Evolutionary conservation across 2,888 invertebrate species (phyloP).

Genomic region (Alcis repandata): DNA sequence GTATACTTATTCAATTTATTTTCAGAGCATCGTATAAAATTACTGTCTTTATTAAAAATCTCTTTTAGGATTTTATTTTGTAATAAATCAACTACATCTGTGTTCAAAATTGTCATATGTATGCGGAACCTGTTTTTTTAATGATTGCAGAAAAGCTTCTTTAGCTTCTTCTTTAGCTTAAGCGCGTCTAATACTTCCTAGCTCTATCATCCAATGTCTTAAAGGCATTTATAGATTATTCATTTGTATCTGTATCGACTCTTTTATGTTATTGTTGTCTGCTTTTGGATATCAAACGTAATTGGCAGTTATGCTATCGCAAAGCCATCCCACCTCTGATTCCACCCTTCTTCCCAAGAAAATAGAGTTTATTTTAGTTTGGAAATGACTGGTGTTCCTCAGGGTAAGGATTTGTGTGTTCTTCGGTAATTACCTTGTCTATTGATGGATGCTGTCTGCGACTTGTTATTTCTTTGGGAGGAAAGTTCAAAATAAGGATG

Average conservation of each 20-base stretch:
- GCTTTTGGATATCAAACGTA: constrained; percentile 73
- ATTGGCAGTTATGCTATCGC: constrained; percentile 71
- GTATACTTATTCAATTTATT: too few species aligned
- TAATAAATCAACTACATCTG: too few species aligned
- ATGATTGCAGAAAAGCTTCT: too few species aligned
- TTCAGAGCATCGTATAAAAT: too few species aligned
- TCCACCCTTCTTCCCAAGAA: constrained; percentile 33
- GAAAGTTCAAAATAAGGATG: constrained; percentile 1
- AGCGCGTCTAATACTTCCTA: constrained; percentile 58
- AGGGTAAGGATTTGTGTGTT: constrained; percentile 38
- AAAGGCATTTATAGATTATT: constrained; percentile 85
- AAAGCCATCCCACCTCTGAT: constrained; percentile 53
- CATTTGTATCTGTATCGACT: constrained; percentile 84
- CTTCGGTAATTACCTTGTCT: constrained; percentile 39
- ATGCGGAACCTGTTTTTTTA: too few species aligned
- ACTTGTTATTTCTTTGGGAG: constrained; percentile 27
- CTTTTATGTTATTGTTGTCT: constrained; percentile 83
- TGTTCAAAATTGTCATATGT: too few species aligned
- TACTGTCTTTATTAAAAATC: too few species aligned
- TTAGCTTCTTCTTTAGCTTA: too few species aligned
- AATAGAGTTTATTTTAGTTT: constrained; percentile 43
- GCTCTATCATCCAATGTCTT: constrained; percentile 69
- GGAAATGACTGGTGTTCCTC: constrained; percentile 5
- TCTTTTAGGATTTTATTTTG: too few species aligned
- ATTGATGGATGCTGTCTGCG: constrained; percentile 43